A percentile compares a stretch with the other conserved stretches of the same genome.
Evolutionary conservation across 2,797 vertebrate species (phyloP).

Genomic region (Hypotaenidia philippensis): DNA sequence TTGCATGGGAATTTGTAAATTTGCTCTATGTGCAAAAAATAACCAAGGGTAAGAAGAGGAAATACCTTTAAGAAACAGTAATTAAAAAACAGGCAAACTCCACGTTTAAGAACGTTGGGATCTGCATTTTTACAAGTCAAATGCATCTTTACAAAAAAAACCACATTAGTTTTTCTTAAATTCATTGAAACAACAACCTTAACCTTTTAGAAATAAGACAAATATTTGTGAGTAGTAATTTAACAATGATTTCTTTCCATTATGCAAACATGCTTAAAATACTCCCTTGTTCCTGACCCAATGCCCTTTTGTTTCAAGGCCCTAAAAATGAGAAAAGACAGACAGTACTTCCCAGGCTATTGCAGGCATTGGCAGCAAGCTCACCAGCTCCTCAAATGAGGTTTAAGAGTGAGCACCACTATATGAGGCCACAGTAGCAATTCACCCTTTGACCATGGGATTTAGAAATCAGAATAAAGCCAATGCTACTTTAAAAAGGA

Average conservation of each 20-base stretch:
- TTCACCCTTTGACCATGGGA: neutral
- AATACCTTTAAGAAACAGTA: constrained; percentile 8
- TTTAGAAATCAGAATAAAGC: constrained; percentile 33
- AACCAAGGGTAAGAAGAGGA: neutral
- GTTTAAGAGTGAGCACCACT: neutral
- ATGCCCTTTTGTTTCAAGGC: constrained; percentile 19
- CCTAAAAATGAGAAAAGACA: neutral
- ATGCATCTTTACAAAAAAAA: constrained; percentile 32
- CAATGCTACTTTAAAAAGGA: constrained; percentile 20
- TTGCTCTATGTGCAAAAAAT: constrained; percentile 35
- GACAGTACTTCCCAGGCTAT: neutral
- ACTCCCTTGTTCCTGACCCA: neutral
- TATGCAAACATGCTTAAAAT: constrained; percentile 52
- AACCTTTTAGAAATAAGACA: constrained; percentile 30
- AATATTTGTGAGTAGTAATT: constrained; percentile 18
- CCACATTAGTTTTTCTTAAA: neutral
- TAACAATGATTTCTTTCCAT: constrained; percentile 12
- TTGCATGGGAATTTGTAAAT: neutral
- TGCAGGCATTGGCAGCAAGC: neutral
- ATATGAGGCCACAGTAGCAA: neutral
- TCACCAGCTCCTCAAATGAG: neutral
- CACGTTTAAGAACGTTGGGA: neutral
- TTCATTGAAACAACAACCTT: constrained; percentile 18
- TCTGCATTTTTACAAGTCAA: constrained; percentile 45
- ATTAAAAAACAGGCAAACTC: neutral